Base-by-base conservation (phyloP, 2,888 invertebrate genomes). In the Polyommatus icarus region DNA sequence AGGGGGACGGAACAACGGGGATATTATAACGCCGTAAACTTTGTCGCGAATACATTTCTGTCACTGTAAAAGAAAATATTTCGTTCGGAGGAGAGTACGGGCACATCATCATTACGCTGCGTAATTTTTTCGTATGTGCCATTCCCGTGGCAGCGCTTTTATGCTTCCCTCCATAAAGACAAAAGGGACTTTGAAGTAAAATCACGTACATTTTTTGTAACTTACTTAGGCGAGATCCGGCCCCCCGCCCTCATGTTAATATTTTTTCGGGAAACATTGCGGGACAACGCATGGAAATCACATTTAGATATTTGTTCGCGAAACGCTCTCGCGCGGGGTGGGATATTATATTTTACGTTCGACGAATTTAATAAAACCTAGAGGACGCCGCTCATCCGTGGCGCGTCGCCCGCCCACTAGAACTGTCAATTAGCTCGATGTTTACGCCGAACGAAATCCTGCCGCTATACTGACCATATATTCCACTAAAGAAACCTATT, bases 161-260 rank as follows among this genome's bases (percentile, higher is more conserved):
- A 93, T 92, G 91, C 89, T 90, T 91, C 89, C 91, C 89, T 91
- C 90, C 91, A 92, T 94, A 93, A 93, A 94, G 93, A 94, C 94
- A 94, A 94, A 94, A 93, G 91, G 90, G 91, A 93, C 93, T 94
- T 94, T 93, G 94, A 93, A 94, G 93, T 94, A 91, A 94, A 94
- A 94, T 94, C 94, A 94, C 94, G 94, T 94, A 94, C 92, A 93
- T 94, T 94, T 94, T 94, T 94, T 94, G 93, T 93, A 94, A 94
- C 93, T 94, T 94, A 94, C 94, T 94, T 93, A 94, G 91, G 91
- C 93, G 90, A 93, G 92, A 92, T 91, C 92, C 46, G 46, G 46
- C 46, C 91, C 93, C 92, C 93, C 91, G 92, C 90, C 91, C 90
- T 91, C 88, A 93, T 93, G 94, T 94, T 93, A 93, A 94, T 94